phyloP scores from a whole-genome alignment of 2,888 invertebrate genomes.

The Lasioglossum calceatum region DNA sequence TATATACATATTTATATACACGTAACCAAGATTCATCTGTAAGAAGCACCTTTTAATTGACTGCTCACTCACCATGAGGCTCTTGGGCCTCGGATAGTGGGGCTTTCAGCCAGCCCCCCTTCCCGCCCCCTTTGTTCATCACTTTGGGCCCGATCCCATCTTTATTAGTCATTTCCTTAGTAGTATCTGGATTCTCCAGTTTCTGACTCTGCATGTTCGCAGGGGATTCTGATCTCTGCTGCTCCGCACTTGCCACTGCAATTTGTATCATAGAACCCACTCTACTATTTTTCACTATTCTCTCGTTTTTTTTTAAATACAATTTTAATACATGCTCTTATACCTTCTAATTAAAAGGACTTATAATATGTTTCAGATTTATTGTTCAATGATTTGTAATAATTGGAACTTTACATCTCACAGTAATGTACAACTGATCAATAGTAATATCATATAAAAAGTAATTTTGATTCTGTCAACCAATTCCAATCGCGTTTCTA shows the following conservation, averaged over 20 bases:
- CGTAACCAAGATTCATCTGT: slow-evolving; percentile 65
- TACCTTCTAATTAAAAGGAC: slow-evolving; percentile 15
- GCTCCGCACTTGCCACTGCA: slow-evolving; percentile 84
- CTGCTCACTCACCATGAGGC: slow-evolving; percentile 83
- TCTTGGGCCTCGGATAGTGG: slow-evolving; percentile 83
- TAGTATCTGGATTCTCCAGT: slow-evolving; percentile 82
- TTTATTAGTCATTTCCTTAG: slow-evolving; percentile 84
- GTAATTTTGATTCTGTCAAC: slow-evolving; percentile 67
- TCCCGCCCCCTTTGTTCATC: slow-evolving; percentile 83
- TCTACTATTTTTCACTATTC: slow-evolving; percentile 71
- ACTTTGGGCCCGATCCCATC: slow-evolving; percentile 83
- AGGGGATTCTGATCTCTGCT: slow-evolving; percentile 84
- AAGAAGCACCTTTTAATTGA: slow-evolving; percentile 74
- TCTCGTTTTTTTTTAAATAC: slow-evolving; percentile 31
- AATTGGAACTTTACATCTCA: neutral
- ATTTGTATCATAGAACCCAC: slow-evolving; percentile 80
- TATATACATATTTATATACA: neutral
- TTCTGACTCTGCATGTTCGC: slow-evolving; percentile 82
- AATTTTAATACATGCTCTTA: slow-evolving; percentile 56
- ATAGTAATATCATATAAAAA: slow-evolving; percentile 17
- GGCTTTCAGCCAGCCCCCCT: slow-evolving; percentile 83
- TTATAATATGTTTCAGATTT: slow-evolving; percentile 1
- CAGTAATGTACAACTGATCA: neutral
- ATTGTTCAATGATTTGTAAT: neutral
- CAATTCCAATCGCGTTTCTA: slow-evolving; percentile 73